Percentiles rank a stretch among this genome's conserved stretches.
Evolutionary conservation across 2,113 vertebrate genomes (phyloP).

Genomic region (Isichthys henryi): DNA sequence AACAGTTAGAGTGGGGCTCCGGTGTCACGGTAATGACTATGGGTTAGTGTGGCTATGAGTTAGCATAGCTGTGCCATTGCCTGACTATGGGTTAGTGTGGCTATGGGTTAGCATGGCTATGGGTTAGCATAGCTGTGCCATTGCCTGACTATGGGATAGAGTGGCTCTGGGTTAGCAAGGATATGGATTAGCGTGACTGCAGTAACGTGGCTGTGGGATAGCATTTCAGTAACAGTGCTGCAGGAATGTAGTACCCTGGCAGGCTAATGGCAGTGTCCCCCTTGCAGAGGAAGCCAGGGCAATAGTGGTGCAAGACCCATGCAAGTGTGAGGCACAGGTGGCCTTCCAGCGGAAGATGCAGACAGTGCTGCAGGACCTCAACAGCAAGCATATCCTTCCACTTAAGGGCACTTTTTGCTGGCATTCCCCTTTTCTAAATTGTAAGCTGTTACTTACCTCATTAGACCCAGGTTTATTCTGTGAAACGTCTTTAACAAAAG

Average conservation of each 20-base stretch:
- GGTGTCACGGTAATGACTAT: background rate
- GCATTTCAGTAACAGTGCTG: background rate
- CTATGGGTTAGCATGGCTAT: background rate
- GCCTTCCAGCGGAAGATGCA: conserved; percentile 77
- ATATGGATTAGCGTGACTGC: background rate
- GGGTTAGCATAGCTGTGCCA: background rate
- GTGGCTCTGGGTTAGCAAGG: background rate
- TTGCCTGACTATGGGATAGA: background rate
- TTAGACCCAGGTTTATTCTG: background rate
- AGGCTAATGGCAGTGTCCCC: background rate
- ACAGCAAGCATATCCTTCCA: conserved; percentile 87
- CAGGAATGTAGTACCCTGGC: background rate
- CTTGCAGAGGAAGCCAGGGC: conserved; percentile 50
- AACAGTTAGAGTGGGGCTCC: background rate
- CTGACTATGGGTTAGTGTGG: background rate
- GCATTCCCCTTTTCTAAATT: too few relatives aligned
- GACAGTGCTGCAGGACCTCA: conserved; percentile 69
- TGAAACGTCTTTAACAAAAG: background rate
- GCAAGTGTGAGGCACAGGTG: conserved; percentile 81
- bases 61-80: accelerated
- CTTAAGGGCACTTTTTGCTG: background rate
- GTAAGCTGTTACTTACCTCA: background rate
- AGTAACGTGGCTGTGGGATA: background rate
- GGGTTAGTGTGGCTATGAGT: too few relatives aligned
- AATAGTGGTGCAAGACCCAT: conserved; percentile 65